Evolutionary conservation across 2,888 invertebrate genomes (phyloP), one percentile per base, ranked within the genome.

Genomic region (Lycocerus yunnanus): DNA sequence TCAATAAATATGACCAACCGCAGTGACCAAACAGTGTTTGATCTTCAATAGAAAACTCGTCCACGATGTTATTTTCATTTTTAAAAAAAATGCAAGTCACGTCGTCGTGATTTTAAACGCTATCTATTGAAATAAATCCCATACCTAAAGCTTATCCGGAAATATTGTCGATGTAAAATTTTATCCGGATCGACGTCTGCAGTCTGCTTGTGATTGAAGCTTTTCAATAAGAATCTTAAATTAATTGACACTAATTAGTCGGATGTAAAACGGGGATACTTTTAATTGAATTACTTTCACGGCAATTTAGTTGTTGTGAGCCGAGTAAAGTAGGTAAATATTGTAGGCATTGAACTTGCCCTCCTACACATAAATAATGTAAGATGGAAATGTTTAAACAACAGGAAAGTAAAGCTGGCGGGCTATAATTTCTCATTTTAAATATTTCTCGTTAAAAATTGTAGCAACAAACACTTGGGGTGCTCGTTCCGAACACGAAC

Each of bases 291-390:
- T 78, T 76, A 76, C 78, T 78, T 78, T 77, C 77, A 75, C 77
- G 61, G 77, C 72, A 77, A 72, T 69, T 68, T 18, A 67, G 59
- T 58, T 71, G 58, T 68, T 73, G 65, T 63, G 75, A 74, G 75
- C 72, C 71, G 68, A 78, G 77, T 75, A 69, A 79, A 78, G 76
- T 80, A 73, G 78, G 78, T 79, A 77, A 79, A 43, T 78, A 71
- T 75, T 76, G 77, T 80, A 80, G 79, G 79, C 80, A 80, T 78
- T 80, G 80, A 80, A 80, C 80, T 80, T 80, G 79, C 78, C 79
- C 80, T 77, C 80, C 80, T 77, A 79, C 80, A 74, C 76, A 79
- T 78, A 79, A 80, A 43, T 6, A 21, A 27, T 27, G n/a, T 43
- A 43, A 43, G 43, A 43, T 43, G 43, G 43, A 43, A 43, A 43